A percentile compares a stretch with the other conserved stretches of the same genome.
Conservation (phyloP, 2,888 invertebrate genomes). For the Acleris emargana region DNA sequence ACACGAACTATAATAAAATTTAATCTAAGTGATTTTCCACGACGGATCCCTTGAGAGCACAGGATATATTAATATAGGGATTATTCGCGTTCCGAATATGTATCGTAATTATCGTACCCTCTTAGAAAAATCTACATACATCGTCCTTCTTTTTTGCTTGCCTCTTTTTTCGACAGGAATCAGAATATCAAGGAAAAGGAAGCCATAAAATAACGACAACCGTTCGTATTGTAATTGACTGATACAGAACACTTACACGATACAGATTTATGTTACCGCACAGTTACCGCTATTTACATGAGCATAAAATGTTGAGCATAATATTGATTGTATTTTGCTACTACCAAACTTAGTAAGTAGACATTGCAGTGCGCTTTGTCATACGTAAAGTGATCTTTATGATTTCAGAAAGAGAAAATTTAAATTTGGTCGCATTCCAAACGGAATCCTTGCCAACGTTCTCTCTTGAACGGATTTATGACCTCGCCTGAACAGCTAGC, state of each 20-base stretch:
- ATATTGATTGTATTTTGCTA: slow-evolving; percentile 19
- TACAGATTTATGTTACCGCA: neutral
- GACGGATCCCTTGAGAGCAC: neutral
- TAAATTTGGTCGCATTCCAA: slow-evolving; percentile 77
- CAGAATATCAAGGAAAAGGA: too few species aligned
- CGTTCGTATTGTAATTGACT: too few species aligned
- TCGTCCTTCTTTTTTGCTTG: too few species aligned
- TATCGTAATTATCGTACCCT: too few species aligned
- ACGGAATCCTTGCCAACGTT: slow-evolving; percentile 66
- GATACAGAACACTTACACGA: too few species aligned
- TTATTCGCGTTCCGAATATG: too few species aligned
- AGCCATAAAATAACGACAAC: too few species aligned
- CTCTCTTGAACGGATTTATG: slow-evolving; percentile 65
- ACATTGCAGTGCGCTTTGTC: slow-evolving; percentile 57
- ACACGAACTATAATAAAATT: slow-evolving; percentile 2
- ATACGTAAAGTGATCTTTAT: slow-evolving; percentile 65
- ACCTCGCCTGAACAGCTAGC: slow-evolving; percentile 50
- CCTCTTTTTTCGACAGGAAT: too few species aligned
- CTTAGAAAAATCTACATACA: too few species aligned
- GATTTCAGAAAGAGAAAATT: slow-evolving; percentile 67
- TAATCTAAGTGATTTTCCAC: slow-evolving; percentile 6
- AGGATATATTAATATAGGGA: neutral
- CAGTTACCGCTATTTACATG: neutral
- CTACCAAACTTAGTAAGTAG: slow-evolving; percentile 39
- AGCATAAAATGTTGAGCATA: neutral